Conservation (phyloP, 2,888 invertebrate genomes). For the Gasteruption jaculator region DNA sequence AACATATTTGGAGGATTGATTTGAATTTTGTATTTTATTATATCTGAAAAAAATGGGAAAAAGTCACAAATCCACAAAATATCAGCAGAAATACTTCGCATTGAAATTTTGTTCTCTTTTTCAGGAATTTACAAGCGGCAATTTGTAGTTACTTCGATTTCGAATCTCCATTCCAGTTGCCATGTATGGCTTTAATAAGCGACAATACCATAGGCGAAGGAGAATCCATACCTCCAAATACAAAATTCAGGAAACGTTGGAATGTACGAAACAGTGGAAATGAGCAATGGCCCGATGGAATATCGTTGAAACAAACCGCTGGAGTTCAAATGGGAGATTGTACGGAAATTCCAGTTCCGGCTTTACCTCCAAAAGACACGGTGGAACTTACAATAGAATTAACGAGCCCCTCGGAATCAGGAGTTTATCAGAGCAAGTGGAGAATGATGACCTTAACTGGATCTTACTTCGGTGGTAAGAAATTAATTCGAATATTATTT, state of each 20-base stretch:
- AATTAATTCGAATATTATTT: slow-evolving; percentile 4
- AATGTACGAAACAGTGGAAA: slow-evolving; percentile 81
- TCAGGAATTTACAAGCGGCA: slow-evolving; percentile 94
- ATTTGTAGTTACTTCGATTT: slow-evolving; percentile 94
- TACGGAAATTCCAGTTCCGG: slow-evolving; percentile 61
- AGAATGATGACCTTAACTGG: slow-evolving; percentile 83
- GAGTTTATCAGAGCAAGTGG: slow-evolving; percentile 83
- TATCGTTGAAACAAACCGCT: slow-evolving; percentile 71
- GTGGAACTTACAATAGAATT: slow-evolving; percentile 75
- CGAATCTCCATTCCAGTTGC: slow-evolving; percentile 68
- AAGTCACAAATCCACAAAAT: too few species aligned
- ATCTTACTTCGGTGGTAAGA: slow-evolving; percentile 85
- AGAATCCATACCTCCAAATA: slow-evolving; percentile 67
- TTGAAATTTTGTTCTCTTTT: slow-evolving; percentile 18
- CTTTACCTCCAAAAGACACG: slow-evolving; percentile 72
- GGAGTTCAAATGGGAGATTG: slow-evolving; percentile 63
- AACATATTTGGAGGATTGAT: too few species aligned
- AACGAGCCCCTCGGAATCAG: slow-evolving; percentile 70
- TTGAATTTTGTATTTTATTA: too few species aligned
- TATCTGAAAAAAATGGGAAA: too few species aligned
- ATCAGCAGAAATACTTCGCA: not conserved
- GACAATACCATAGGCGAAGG: slow-evolving; percentile 76
- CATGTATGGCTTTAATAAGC: slow-evolving; percentile 70
- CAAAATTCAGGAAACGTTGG: slow-evolving; percentile 82
- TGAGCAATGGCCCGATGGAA: slow-evolving; percentile 83